These are phyloP conservation scores for Hypanus sabinus DNA, from an alignment of 2,113 vertebrate genomes.

Conservation along the genomic window DNA sequence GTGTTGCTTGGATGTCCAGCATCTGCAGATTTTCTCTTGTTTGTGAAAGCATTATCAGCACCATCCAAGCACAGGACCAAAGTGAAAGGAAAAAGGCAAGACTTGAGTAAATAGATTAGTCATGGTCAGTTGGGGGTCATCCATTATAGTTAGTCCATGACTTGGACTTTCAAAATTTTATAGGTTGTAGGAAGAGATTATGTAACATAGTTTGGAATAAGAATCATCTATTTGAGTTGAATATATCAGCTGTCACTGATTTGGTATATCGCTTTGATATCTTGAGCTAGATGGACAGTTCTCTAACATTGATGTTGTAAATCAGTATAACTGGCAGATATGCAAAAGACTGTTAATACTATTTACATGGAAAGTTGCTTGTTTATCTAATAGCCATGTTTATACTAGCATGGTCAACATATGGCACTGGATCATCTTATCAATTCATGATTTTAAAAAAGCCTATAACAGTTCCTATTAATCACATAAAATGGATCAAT, in stretches of 20 bases:
- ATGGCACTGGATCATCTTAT: neutral
- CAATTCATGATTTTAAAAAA: no score
- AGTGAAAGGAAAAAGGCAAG: neutral
- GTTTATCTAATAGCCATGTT: neutral
- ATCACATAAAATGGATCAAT: neutral
- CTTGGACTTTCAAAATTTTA: neutral
- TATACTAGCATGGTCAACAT: neutral
- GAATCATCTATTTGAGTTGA: neutral
- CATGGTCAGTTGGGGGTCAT: neutral
- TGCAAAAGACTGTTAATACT: neutral
- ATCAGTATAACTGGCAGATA: constrained; percentile 10
- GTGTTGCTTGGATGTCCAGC: no score
- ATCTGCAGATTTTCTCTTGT: no score
- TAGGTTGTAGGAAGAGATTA: neutral
- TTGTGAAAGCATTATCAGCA: neutral
- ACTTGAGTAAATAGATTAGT: neutral
- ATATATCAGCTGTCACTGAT: neutral
- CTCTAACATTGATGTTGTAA: neutral
- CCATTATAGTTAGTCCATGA: no score
- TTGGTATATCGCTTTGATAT: neutral
- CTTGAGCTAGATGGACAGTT: neutral
- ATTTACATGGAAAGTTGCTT: neutral
- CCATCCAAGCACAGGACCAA: neutral
- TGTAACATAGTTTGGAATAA: neutral
- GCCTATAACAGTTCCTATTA: neutral